Evolutionary conservation across 2,113 vertebrate species (phyloP).

Genomic region (Scomber japonicus): DNA sequence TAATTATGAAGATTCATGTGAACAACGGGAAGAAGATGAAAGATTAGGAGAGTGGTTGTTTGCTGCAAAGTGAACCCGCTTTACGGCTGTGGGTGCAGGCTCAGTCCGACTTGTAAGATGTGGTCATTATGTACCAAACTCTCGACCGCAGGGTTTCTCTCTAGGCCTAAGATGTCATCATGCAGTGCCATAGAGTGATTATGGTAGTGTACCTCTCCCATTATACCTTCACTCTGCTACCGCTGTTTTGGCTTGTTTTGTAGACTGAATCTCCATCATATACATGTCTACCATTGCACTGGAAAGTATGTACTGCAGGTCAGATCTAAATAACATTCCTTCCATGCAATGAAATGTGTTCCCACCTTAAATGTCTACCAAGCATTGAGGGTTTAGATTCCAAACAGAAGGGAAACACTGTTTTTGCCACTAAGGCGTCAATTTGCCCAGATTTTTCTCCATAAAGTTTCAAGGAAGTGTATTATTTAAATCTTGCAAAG

Average conservation of each 20-base stretch:
- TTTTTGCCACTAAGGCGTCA: not conserved
- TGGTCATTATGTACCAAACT: slow-evolving; percentile 81
- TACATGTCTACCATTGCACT: slow-evolving; percentile 57
- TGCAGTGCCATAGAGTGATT: slow-evolving; percentile 79
- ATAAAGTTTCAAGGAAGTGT: slow-evolving; percentile 50
- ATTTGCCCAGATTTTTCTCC: slow-evolving; percentile 30
- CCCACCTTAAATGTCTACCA: slow-evolving; percentile 53
- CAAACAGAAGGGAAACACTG: slow-evolving; percentile 23
- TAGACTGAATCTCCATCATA: slow-evolving; percentile 70
- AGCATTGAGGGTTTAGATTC: slow-evolving; percentile 48
- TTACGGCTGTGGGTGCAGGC: slow-evolving; percentile 77
- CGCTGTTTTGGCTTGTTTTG: slow-evolving; percentile 77
- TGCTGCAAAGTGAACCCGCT: slow-evolving; percentile 79
- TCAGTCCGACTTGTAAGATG: slow-evolving; percentile 82
- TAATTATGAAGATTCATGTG: slow-evolving; percentile 84
- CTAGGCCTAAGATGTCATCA: slow-evolving; percentile 82
- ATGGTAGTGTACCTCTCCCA: slow-evolving; percentile 83
- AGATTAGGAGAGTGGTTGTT: slow-evolving; percentile 78
- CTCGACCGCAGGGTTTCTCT: slow-evolving; percentile 81
- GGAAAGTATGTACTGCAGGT: slow-evolving; percentile 69
- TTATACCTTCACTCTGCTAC: slow-evolving; percentile 79
- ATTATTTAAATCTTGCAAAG: slow-evolving; percentile 57
- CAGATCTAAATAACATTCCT: slow-evolving; percentile 69
- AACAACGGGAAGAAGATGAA: slow-evolving; percentile 79
- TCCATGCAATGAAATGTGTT: slow-evolving; percentile 60